Conservation (phyloP, 1,140 invertebrate genomes). For the Leptestheria dahalacensis region DNA sequence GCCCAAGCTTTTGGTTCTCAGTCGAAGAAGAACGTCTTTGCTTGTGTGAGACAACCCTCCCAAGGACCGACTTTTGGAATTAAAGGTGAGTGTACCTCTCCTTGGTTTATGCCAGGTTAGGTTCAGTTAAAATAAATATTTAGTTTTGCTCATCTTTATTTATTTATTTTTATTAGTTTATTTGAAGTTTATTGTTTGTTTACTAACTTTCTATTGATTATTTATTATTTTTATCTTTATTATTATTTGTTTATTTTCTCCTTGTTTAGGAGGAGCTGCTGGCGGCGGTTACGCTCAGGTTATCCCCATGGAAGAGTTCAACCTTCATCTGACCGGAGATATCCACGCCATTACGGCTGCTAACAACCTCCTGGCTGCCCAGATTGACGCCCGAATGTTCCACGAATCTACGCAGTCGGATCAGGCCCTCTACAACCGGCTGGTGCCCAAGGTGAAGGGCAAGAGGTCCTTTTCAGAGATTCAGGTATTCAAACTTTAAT, state of each 20-base stretch:
- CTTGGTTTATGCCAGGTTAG: neutral
- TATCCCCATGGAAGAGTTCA: constrained; percentile 99
- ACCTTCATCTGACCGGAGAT: constrained; percentile 95
- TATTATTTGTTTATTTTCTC: constrained; percentile 8
- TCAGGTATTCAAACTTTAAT: constrained; percentile 21
- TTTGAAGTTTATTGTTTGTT: too few species aligned
- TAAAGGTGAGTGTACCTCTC: constrained; percentile 46
- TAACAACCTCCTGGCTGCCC: constrained; percentile 91
- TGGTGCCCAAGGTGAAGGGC: constrained; percentile 67
- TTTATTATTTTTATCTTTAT: constrained; percentile 10
- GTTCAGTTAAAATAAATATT: neutral
- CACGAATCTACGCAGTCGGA: constrained; percentile 85
- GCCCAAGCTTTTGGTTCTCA: constrained; percentile 82
- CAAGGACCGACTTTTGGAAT: constrained; percentile 98
- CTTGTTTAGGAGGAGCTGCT: constrained; percentile 60
- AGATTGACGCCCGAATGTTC: constrained; percentile 87
- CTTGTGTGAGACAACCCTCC: constrained; percentile 91
- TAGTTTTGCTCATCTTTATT: constrained; percentile 4
- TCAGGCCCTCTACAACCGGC: constrained; percentile 64
- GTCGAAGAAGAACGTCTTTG: constrained; percentile 72
- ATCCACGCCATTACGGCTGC: constrained; percentile 96
- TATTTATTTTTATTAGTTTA: constrained; percentile 10
- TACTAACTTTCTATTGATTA: neutral
- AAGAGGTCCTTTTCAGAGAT: constrained; percentile 63
- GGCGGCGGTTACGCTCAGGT: constrained; percentile 85